Conservation (phyloP, 2,113 vertebrate species). For the Plestiodon gilberti region DNA sequence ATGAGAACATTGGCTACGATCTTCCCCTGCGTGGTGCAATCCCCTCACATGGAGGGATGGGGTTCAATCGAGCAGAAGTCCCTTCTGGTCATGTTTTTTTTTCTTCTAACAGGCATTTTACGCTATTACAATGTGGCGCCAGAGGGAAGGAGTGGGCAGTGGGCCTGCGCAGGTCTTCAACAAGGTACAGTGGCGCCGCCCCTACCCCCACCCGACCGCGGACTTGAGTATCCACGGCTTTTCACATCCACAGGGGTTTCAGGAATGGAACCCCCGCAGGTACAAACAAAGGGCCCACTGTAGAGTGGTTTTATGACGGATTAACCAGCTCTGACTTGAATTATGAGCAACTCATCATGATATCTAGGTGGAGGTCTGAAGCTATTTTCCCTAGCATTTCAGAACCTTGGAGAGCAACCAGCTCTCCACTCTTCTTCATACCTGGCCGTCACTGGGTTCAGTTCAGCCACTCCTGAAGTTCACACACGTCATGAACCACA, state of each 20-base stretch:
- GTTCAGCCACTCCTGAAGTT: too few relatives aligned
- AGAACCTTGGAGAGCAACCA: slow-evolving; percentile 7
- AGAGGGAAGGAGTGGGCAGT: too few relatives aligned
- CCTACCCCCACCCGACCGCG: not conserved
- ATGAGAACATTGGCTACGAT: too few relatives aligned
- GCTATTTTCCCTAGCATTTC: not conserved
- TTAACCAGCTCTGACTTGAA: not conserved
- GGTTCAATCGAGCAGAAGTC: not conserved
- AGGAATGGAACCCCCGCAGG: not conserved
- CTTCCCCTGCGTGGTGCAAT: not conserved
- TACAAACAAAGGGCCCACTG: too few relatives aligned
- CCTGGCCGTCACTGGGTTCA: not conserved
- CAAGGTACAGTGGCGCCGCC: too few relatives aligned
- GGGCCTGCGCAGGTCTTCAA: too few relatives aligned
- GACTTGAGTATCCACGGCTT: too few relatives aligned
- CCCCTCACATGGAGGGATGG: too few relatives aligned
- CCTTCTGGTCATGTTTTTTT: not conserved
- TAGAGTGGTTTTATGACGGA: not conserved
- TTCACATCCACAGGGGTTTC: too few relatives aligned
- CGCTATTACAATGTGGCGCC: too few relatives aligned
- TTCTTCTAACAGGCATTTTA: too few relatives aligned
- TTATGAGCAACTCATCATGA: not conserved
- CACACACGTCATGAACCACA: not conserved
- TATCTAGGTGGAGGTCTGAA: not conserved
- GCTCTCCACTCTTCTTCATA: not conserved